Conservation (phyloP, 2,888 invertebrate genomes). For the Lasiommata megera region DNA sequence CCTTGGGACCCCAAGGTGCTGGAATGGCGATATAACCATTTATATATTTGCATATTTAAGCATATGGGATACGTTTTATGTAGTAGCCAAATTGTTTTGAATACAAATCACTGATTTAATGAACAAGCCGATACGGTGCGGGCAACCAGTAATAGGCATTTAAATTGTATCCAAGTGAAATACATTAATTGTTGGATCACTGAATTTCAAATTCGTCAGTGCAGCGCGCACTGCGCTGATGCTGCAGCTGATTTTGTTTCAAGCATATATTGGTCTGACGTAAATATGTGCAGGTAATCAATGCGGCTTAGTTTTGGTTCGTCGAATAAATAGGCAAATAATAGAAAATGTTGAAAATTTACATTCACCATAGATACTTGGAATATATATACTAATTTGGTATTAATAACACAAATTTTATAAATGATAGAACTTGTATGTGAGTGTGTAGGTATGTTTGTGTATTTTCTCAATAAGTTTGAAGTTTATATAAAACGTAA, state of each 20-base stretch:
- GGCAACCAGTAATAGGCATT: slow-evolving; percentile 16
- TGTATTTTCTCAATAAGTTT: too few species aligned
- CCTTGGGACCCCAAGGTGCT: too few species aligned
- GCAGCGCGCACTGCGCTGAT: slow-evolving; percentile 9
- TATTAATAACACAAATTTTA: too few species aligned
- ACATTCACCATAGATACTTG: too few species aligned
- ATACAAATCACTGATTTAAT: slow-evolving; percentile 25
- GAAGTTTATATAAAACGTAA: too few species aligned
- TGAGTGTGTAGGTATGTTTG: too few species aligned
- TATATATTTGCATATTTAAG: too few species aligned
- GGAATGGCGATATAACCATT: too few species aligned
- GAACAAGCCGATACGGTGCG: slow-evolving; percentile 3
- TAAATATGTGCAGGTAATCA: neutral
- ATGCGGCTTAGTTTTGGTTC: neutral
- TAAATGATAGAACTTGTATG: too few species aligned
- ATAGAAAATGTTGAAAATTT: too few species aligned
- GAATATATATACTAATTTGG: too few species aligned
- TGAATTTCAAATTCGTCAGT: slow-evolving; percentile 27
- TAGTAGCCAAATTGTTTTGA: slow-evolving; percentile 18
- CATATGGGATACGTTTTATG: neutral
- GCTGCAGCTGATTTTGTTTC: slow-evolving; percentile 3
- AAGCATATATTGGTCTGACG: neutral
- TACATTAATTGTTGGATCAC: slow-evolving; percentile 25
- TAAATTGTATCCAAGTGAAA: slow-evolving; percentile 24
- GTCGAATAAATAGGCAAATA: neutral